Evolutionary conservation across 2,888 invertebrate genomes (phyloP), one percentile per base, ranked within the genome.

Genomic region (Cerastis rubricosa): DNA sequence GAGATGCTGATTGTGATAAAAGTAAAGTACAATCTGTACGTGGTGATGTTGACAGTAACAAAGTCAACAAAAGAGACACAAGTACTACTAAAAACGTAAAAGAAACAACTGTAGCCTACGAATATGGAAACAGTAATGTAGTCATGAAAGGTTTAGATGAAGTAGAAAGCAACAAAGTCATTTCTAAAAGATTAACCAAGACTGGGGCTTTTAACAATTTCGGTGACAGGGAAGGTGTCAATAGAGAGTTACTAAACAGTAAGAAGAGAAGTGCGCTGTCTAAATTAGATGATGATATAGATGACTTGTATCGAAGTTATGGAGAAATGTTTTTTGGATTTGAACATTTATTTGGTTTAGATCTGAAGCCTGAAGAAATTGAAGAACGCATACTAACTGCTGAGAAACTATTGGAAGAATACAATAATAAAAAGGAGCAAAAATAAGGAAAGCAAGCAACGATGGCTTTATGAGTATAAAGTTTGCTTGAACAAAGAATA

Each of bases 351-450:
- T 81, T 82, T 45, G 77, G 79, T 11, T 79, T 89, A 43, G 75
- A 84, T 76, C 67, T 91, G 8, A 80, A 89, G 0, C 90, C 92
- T 17, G 89, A 91, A 76, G 93, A 94, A 69, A 89, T 94, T 5
- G 91, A 90, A 67, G 88, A 91, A 72, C 88, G 88, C 51, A 83
- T 90, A 35, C 40, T 93, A 2, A 84, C 85, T 49, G 87, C 90
- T 4, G 92, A 94, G 61, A 85, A 90, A 68, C 85, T 91, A 59
- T 84, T 94, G 54, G 93, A 94, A 75, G 90, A 93, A 19, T 83
- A 93, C 77, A 91, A 93, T 66, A 90, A 90, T 57, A 88, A 88
- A 25, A 89, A 87, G 29, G 80, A 83, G 25, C 51, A 76, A 40
- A 75, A 65, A 25, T 35, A 35, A 35, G 25, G 29, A 7, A 19